Conservation (phyloP, 2,113 vertebrate genomes). For the Atlantisia rogersi region DNA sequence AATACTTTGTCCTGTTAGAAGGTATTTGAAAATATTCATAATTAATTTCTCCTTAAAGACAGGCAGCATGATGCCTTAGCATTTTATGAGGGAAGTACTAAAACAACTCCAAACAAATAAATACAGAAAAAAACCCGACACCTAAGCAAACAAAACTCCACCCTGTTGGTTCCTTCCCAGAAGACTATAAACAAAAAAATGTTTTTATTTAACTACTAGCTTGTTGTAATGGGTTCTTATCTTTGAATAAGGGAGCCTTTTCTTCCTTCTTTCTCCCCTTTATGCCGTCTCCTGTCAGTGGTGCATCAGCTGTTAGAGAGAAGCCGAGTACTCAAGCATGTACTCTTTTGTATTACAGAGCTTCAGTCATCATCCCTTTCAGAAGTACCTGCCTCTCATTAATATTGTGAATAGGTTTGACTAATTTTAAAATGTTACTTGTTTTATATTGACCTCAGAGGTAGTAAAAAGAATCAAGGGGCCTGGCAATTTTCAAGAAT, state of each 20-base stretch:
- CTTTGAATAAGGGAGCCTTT: neutral
- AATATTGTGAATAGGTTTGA: neutral
- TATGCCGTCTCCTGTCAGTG: rapidly evolving
- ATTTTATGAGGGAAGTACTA: neutral
- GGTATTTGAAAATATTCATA: neutral
- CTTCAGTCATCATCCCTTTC: neutral
- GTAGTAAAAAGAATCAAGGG: neutral
- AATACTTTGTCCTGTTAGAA: neutral
- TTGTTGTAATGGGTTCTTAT: neutral
- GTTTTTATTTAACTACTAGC: neutral
- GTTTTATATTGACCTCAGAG: neutral
- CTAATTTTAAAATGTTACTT: neutral
- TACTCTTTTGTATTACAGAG: neutral
- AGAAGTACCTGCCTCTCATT: neutral
- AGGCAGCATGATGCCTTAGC: neutral
- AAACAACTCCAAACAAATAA: neutral
- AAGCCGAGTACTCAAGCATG: neutral
- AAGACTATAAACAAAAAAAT: neutral
- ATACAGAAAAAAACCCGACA: rapidly evolving
- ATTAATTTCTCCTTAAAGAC: neutral
- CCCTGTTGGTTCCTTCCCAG: neutral
- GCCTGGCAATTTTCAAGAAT: neutral
- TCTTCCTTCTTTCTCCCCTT: neutral
- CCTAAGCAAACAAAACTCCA: neutral
- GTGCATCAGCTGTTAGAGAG: neutral